Percentiles rank a stretch among this genome's conserved stretches.
Evolutionary conservation across 2,113 vertebrate genomes (phyloP).

Genomic region (Ceratotherium simum): DNA sequence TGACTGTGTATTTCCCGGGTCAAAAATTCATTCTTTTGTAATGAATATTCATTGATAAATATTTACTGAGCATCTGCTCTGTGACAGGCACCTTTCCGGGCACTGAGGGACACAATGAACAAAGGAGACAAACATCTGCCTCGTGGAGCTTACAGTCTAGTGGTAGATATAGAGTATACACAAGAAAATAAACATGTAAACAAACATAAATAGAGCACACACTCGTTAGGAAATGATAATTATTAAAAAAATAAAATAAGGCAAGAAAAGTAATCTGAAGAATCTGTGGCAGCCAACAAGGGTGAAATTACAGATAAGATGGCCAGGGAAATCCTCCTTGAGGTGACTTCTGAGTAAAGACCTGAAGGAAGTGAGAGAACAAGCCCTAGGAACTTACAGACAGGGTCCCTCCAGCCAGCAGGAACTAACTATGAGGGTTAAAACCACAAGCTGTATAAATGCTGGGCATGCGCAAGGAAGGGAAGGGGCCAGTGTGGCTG

Average conservation of each 20-base stretch:
- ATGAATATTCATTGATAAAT: not conserved
- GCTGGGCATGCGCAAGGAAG: accelerated
- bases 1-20: not conserved
- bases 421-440: not conserved
- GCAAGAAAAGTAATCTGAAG: not conserved
- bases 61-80: not conserved
- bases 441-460: not conserved
- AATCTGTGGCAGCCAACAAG: not conserved
- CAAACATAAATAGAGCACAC: not conserved
- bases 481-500: not conserved
- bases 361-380: not conserved
- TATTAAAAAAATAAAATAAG: not conserved
- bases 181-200: not conserved
- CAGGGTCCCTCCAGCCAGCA: not conserved
- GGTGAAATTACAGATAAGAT: not conserved
- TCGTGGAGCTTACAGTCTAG: not conserved
- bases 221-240: not conserved
- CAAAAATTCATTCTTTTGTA: constrained; percentile 18
- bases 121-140: not conserved
- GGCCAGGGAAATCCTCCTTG: not conserved
- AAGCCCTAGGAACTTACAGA: not conserved
- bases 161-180: not conserved
- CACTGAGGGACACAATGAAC: not conserved
- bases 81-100: not conserved
- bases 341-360: too few species aligned